Base-by-base conservation (phyloP, 1,140 invertebrate genomes). In the Formica exsecta region DNA sequence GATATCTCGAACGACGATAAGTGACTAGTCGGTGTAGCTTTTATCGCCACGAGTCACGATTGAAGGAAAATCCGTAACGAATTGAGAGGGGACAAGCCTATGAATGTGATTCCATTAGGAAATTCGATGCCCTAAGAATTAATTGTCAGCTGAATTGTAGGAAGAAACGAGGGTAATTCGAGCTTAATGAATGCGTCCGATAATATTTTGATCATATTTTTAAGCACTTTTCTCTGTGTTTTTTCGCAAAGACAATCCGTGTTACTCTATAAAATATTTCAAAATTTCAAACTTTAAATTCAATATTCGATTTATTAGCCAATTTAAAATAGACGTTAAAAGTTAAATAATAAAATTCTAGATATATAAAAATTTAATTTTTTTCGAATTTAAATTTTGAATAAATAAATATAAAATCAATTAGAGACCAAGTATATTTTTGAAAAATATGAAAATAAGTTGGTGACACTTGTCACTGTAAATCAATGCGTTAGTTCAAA, bases 31-130 rank as follows among this genome's bases (percentile, higher is more conserved):
- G 19, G 59, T 73, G 44, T 61, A 25, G 51, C 66, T 73, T 51
- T 74, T 73, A 74, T 77, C 61, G 74, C 77, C 68, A 65, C 73
- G 75, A 73, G 89, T 89, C 65, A 85, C 83, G 90, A 91, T 92
- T 89, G 88, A 86, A 29, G 61, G 83, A 91, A 88, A 88, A 51
- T 51, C 91, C 83, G 92, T 92, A 89, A 92, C 91, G 91, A 92
- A 92, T 92, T 68, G 59, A 73, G 51, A 68, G 68, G 9, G 75
- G 65, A 86, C 44, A 6, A 6, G 51, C 25, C 41, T 13, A 54
- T 59, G 38, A 70, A 57, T 66, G 44, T 54, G 79, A 71, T 83
- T 83, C 41, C 38, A 83, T 86, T 57, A 76, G 59, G 73, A 62
- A 83, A 38, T 62, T 57, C 38, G 48, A 59, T 51, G 51, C 13